A percentile compares a stretch with the other conserved stretches of the same genome.
Conservation (phyloP, 2,888 invertebrate genomes). For the Drosophila siamana region DNA sequence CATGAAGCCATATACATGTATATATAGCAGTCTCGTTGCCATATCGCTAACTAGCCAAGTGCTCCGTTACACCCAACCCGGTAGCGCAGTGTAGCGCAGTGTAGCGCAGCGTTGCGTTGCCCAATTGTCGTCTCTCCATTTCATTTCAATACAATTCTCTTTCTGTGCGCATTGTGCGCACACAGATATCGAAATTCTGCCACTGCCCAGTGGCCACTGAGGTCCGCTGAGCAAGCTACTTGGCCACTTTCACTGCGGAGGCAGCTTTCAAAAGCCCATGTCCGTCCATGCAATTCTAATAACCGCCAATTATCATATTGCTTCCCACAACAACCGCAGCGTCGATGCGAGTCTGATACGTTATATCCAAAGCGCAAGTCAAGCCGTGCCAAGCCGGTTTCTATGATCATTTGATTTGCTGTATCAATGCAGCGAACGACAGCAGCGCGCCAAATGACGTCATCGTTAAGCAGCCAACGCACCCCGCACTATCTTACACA, state of each 20-base stretch:
- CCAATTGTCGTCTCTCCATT: conserved; percentile 42
- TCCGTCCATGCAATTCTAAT: conserved; percentile 71
- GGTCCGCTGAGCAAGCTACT: conserved; percentile 4
- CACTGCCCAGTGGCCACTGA: conserved; percentile 8
- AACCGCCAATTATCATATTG: conserved; percentile 65
- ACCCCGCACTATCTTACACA: conserved; percentile 11
- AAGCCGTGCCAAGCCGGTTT: conserved; percentile 45
- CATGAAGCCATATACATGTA: conserved; percentile 75
- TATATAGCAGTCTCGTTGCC: no score
- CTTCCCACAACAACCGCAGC: conserved; percentile 54
- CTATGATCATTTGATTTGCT: conserved; percentile 28
- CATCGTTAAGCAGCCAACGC: conserved; percentile 29
- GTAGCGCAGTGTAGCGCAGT: conserved; percentile 76
- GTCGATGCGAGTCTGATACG: not conserved
- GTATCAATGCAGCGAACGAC: conserved; percentile 40
- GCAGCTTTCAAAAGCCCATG: conserved; percentile 50
- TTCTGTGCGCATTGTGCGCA: conserved; percentile 20
- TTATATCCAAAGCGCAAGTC: conserved; percentile 1
- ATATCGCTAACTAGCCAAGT: conserved; percentile 71
- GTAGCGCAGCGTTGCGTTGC: conserved; percentile 48
- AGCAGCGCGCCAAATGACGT: conserved; percentile 45
- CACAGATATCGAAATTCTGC: conserved; percentile 41
- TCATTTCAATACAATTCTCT: conserved; percentile 40
- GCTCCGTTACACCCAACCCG: conserved; percentile 77
- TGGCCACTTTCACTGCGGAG: conserved; percentile 69